phyloP scores from a whole-genome alignment of 2,888 invertebrate genomes.

The Muscina levida region DNA sequence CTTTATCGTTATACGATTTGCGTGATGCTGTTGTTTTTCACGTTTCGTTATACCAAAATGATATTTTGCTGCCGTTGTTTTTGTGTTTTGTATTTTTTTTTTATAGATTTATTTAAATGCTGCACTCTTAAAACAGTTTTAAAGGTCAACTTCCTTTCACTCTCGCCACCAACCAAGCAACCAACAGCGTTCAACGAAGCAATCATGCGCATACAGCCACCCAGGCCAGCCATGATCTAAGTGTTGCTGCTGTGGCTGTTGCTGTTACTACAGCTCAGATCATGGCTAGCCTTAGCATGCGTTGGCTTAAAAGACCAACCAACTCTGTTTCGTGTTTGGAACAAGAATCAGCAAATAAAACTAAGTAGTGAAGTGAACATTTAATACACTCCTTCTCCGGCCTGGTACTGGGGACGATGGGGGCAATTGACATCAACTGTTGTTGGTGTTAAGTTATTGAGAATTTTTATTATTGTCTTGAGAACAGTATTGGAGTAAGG shows the following conservation, averaged over 20 bases:
- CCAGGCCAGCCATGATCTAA: neutral
- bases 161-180: slow-evolving; percentile 32
- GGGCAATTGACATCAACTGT: neutral
- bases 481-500: neutral
- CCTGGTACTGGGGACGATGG: neutral
- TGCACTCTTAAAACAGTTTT: slow-evolving; percentile 50
- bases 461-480: slow-evolving; percentile 11
- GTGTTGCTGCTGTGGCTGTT: neutral
- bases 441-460: neutral
- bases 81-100: too few species aligned
- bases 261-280: too few species aligned
- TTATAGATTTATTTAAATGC: slow-evolving; percentile 31
- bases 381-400: neutral
- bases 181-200: neutral
- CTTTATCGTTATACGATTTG: slow-evolving; percentile 13
- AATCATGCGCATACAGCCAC: neutral
- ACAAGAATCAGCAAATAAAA: slow-evolving; percentile 16
- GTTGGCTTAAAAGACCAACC: neutral
- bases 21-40: slow-evolving; percentile 34
- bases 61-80: slow-evolving; percentile 5
- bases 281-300: too few species aligned
- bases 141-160: slow-evolving; percentile 67
- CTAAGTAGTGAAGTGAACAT: too few species aligned
- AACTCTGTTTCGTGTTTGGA: neutral
- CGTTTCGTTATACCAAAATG: slow-evolving; percentile 4